Conservation (phyloP, 2,113 vertebrate genomes). For the Callithrix jacchus region DNA sequence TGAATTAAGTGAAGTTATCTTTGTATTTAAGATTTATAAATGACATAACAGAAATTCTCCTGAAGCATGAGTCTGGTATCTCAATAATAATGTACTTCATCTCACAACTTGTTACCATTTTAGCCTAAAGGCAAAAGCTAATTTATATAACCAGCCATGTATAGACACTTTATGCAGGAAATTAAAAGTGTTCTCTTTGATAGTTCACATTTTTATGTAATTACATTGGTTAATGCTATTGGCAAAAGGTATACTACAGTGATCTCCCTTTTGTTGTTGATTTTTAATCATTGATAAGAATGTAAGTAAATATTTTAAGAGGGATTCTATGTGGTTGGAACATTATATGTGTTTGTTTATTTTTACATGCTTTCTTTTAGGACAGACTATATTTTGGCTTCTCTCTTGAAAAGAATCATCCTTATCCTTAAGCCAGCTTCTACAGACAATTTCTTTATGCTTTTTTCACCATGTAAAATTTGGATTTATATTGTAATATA, state of each 20-base stretch:
- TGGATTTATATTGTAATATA: background rate
- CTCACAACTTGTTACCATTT: background rate
- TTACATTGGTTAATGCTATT: background rate
- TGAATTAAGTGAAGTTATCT: background rate
- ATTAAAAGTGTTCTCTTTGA: constrained; percentile 40
- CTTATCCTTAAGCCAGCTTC: background rate
- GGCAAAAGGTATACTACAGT: background rate
- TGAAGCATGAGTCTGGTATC: background rate
- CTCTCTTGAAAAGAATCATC: background rate
- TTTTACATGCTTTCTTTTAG: background rate
- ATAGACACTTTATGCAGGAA: background rate
- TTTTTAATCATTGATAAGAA: background rate
- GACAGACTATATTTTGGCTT: background rate
- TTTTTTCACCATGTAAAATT: background rate
- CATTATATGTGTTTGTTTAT: background rate
- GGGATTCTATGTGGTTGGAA: background rate
- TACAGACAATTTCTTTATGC: background rate
- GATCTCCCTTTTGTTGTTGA: background rate
- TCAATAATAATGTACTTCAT: background rate
- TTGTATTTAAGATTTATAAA: background rate
- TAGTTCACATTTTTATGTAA: constrained; percentile 7
- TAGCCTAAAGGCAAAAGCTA: background rate
- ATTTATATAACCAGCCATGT: background rate
- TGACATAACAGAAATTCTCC: background rate
- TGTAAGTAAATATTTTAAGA: constrained; percentile 15